A percentile compares a stretch with the other conserved stretches of the same genome.
These are phyloP conservation scores for Nanger granti DNA, from an alignment of 2,113 vertebrate genomes.

Conservation along the genomic window DNA sequence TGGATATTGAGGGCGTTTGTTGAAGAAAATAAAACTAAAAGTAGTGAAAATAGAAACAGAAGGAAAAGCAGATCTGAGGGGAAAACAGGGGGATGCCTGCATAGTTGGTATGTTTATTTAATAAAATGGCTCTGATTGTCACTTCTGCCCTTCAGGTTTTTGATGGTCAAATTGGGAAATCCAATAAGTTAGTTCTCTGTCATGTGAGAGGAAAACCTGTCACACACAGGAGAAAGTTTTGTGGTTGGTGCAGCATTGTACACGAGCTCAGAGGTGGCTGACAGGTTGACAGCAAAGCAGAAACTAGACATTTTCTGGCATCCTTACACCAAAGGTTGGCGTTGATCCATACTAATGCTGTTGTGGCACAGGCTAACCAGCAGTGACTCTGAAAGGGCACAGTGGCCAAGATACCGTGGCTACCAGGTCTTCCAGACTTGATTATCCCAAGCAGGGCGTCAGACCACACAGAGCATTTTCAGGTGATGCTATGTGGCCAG, in stretches of 20 bases:
- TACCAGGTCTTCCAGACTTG: background rate
- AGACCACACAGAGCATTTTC: background rate
- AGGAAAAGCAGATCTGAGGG: background rate
- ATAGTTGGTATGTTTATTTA: background rate
- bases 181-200: background rate
- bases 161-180: background rate
- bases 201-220: background rate
- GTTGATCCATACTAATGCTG: background rate
- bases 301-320: background rate
- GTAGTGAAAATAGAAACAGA: background rate
- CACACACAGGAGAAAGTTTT: background rate
- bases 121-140: background rate
- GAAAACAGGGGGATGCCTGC: background rate
- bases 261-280: background rate
- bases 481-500: accelerated
- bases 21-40: conserved; percentile 31
- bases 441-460: background rate
- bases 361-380: background rate
- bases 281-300: background rate
- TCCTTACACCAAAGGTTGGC: background rate
- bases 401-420: background rate
- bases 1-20: background rate
- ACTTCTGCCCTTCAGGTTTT: background rate
- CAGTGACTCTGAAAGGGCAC: background rate
- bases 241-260: background rate